phyloP scores from a whole-genome alignment of 2,888 invertebrate species.

The Oxycera nigricornis region DNA sequence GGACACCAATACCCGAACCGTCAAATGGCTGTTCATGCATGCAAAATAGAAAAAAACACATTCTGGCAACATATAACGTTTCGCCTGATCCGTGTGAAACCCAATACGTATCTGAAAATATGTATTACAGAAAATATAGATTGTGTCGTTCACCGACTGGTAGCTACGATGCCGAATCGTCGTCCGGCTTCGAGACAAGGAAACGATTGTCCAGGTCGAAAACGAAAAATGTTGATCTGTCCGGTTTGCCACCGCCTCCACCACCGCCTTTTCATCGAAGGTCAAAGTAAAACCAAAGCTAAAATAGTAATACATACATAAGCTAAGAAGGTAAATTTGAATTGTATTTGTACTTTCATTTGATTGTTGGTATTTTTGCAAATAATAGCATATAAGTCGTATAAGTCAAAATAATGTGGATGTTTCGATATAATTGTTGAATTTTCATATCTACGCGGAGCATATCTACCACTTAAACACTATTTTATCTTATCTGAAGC shows the following conservation, averaged over 20 bases:
- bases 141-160: not conserved
- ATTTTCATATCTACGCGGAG: too few relatives aligned
- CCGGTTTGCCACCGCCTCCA: conserved; percentile 18
- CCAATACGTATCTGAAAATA: not conserved
- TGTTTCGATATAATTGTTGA: too few relatives aligned
- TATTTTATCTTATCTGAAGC: too few relatives aligned
- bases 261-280: not conserved
- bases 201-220: not conserved
- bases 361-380: too few relatives aligned
- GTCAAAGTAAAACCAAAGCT: not conserved
- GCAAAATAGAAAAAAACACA: conserved; percentile 19
- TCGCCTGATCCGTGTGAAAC: not conserved
- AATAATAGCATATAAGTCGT: too few relatives aligned
- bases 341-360: too few relatives aligned
- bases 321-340: too few relatives aligned
- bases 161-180: not conserved
- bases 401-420: too few relatives aligned
- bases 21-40: conserved; percentile 18
- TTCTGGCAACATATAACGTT: not conserved
- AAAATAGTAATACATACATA: too few relatives aligned
- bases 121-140: not conserved
- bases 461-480: too few relatives aligned
- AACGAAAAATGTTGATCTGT: conserved; percentile 4
- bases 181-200: not conserved
- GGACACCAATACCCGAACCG: not conserved